Evolutionary conservation across 1,140 invertebrate genomes (phyloP), one percentile per base, ranked within the genome.

Genomic region (Sipha flava): DNA sequence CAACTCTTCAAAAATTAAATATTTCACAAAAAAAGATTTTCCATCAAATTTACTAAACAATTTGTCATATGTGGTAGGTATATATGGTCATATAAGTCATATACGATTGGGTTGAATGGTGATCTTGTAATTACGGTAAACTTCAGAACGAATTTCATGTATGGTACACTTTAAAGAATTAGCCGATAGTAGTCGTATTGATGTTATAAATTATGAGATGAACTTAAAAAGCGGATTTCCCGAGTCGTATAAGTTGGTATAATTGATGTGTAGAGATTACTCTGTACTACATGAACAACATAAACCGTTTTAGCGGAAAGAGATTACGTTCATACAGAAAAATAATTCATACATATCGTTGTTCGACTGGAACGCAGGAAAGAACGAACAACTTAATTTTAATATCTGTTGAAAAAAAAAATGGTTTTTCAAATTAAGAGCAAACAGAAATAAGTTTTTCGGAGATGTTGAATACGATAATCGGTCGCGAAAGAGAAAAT

Each of bases 321-420:
- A 40, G 4, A 31, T 52, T 45, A 37, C 21, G 31, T 80, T 45
- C 21, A 37, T 34, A 5, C 12, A 23, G 21, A 66, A n/a, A 26
- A 70, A 47, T 6, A 34, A 66, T n/a, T 14, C 29, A 45, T 12
- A 26, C 40, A 49, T 31, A 29, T n/a, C 23, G 29, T 34, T 37
- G n/a, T 68, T 66, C 29, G 40, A 47, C 72, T 80, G 47, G 66
- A 79, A 73, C 49, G 57, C 79, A 79, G 47, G 40, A 81, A 64
- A 81, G 84, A 85, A 40, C 83, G 37, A 64, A 79, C 16, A 40
- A 66, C 16, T 62, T 80, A 62, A 79, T 31, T 14, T 29, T 57
- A 31, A 45, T 62, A 80, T 66, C 34, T 1, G 45, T 45, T 0
- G 37, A 80, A 47, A 70, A n/a, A n/a, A 64, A 21, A 4, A 73